phyloP scores from a whole-genome alignment of 2,888 invertebrate genomes.

The Eupithecia inturbata region DNA sequence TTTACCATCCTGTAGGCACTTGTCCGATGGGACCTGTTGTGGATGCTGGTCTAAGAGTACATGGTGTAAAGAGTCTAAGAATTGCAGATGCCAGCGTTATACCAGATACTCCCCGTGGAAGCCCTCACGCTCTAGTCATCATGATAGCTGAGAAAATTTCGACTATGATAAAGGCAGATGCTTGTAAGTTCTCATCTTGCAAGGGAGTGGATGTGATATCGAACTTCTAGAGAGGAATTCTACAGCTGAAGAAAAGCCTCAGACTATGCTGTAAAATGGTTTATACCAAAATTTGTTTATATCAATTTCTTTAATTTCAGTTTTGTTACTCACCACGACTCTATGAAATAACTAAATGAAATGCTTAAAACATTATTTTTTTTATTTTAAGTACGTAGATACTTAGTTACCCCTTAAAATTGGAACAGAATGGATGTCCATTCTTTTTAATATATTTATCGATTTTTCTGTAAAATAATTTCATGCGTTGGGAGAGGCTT shows the following conservation, averaged over 20 bases:
- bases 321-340: too few species aligned
- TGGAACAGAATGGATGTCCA: too few species aligned
- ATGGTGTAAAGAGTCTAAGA: slow-evolving; percentile 77
- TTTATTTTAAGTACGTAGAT: too few species aligned
- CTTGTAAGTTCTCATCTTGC: not conserved
- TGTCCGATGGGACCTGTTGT: slow-evolving; percentile 47
- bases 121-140: slow-evolving; percentile 83
- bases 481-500: too few species aligned
- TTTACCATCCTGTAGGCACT: slow-evolving; percentile 41
- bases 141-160: slow-evolving; percentile 85
- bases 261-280: not conserved
- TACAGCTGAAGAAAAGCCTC: not conserved
- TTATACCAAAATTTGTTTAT: not conserved
- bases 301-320: not conserved
- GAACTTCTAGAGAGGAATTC: not conserved
- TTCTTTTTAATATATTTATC: too few species aligned
- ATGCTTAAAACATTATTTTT: too few species aligned
- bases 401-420: too few species aligned
- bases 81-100: slow-evolving; percentile 86
- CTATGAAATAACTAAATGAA: too few species aligned
- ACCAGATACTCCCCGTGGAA: slow-evolving; percentile 83
- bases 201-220: not conserved
- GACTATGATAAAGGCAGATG: slow-evolving; percentile 41
- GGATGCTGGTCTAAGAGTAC: slow-evolving; percentile 58
- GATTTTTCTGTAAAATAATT: too few species aligned